Conservation (phyloP, 2,797 vertebrate genomes). For the Gastrophryne carolinensis region DNA sequence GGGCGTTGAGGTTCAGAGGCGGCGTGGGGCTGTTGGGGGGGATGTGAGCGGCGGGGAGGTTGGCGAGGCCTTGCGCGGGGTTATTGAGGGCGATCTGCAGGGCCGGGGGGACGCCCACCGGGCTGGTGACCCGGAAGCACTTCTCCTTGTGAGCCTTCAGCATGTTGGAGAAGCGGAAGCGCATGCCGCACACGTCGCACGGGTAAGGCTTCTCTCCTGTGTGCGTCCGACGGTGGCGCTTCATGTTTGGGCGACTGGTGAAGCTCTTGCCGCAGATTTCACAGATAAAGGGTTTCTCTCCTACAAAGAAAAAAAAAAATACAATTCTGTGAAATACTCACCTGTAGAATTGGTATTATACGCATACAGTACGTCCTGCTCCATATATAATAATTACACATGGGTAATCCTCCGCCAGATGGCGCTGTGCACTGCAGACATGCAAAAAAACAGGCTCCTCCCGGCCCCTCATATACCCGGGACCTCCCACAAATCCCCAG, state of each 20-base stretch:
- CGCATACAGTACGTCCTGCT: no score
- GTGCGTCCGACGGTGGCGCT: conserved; percentile 92
- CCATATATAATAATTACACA: no score
- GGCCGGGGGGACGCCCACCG: conserved; percentile 73
- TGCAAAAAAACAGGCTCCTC: no score
- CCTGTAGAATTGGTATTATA: no score
- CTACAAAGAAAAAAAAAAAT: conserved; percentile 60
- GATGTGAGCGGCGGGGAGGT: conserved; percentile 30
- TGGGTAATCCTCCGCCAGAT: no score
- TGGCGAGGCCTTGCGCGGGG: conserved; percentile 61
- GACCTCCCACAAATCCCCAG: no score
- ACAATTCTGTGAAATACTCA: no score
- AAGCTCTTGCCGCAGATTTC: conserved; percentile 98
- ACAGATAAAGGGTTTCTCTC: conserved; percentile 98
- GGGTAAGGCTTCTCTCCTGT: conserved; percentile 97
- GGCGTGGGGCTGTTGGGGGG: conserved; percentile 62
- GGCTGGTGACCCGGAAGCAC: conserved; percentile 94
- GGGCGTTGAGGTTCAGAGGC: conserved; percentile 72
- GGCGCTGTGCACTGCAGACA: no score
- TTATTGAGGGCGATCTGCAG: conserved; percentile 72
- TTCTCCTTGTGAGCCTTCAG: conserved; percentile 96
- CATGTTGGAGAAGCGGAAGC: conserved; percentile 98
- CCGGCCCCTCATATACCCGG: no score
- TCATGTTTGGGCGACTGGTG: conserved; percentile 98
- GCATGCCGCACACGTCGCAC: conserved; percentile 92